Conservation (phyloP, 1,140 invertebrate species). For the Rhagoletis zephyria region DNA sequence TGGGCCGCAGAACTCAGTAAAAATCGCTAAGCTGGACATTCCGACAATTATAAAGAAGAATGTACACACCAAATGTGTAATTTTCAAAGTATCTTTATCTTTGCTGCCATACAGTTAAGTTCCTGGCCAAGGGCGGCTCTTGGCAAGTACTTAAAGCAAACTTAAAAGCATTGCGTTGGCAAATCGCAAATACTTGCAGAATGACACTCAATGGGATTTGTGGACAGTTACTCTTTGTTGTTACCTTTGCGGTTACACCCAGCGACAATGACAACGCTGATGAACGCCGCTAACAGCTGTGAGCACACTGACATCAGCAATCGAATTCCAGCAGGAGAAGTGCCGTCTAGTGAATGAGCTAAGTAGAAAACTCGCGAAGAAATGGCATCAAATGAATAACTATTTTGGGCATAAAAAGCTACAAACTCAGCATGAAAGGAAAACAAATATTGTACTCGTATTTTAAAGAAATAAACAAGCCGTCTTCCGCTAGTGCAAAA, state of each 20-base stretch:
- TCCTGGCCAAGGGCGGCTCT: too few species aligned
- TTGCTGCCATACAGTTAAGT: too few species aligned
- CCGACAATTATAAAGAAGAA: too few species aligned
- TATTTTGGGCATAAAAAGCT: not conserved
- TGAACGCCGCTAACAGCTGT: not conserved
- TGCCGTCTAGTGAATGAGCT: not conserved
- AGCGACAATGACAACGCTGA: not conserved
- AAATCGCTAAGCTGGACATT: too few species aligned
- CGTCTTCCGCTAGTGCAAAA: not conserved
- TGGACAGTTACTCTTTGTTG: not conserved
- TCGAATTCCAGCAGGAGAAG: not conserved
- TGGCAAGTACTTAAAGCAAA: not conserved
- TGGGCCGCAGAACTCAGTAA: too few species aligned
- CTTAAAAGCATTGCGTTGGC: too few species aligned
- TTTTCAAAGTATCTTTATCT: too few species aligned
- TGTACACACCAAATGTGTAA: too few species aligned
- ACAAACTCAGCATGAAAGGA: not conserved
- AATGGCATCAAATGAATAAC: not conserved
- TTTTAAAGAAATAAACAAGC: not conserved
- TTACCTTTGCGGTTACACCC: not conserved
- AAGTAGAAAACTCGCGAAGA: not conserved
- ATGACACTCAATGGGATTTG: conserved; percentile 8
- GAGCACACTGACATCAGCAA: not conserved
- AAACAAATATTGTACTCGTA: too few species aligned
- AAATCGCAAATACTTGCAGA: not conserved